phyloP scores from a whole-genome alignment of 2,888 invertebrate genomes.

The Pinctada fucata region DNA sequence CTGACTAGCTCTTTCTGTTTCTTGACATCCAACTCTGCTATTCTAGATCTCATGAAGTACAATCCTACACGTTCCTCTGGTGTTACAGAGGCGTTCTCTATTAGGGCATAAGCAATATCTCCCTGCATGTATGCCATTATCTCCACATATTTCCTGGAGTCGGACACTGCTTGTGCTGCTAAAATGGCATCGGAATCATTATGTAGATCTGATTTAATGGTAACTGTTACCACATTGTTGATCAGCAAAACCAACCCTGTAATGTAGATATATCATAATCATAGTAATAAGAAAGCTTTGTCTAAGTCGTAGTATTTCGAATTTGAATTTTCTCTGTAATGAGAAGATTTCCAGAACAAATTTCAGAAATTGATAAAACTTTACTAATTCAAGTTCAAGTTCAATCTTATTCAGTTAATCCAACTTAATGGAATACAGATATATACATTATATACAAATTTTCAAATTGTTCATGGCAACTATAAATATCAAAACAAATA shows the following conservation, averaged over 20 bases:
- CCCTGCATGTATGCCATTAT: conserved; percentile 21
- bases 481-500: too few relatives aligned
- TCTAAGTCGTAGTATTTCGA: too few relatives aligned
- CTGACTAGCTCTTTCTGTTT: conserved; percentile 31
- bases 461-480: too few relatives aligned
- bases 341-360: too few relatives aligned
- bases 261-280: not conserved
- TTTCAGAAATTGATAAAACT: too few relatives aligned
- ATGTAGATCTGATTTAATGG: conserved; percentile 21
- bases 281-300: not conserved
- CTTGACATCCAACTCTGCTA: conserved; percentile 22
- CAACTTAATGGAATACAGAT: too few relatives aligned
- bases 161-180: conserved; percentile 1
- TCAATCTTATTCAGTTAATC: too few relatives aligned
- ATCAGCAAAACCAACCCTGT: conserved; percentile 30
- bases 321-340: too few relatives aligned
- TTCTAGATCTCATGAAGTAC: conserved; percentile 35
- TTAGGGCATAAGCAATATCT: conserved; percentile 27
- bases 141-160: conserved; percentile 30
- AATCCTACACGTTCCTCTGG: conserved; percentile 37
- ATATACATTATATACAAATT: too few relatives aligned
- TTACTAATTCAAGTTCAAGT: not conserved
- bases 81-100: conserved; percentile 26
- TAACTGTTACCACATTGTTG: conserved; percentile 17
- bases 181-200: conserved; percentile 19